Evolutionary conservation across 1,140 invertebrate genomes (phyloP).

Genomic region (Drusus annulatus): DNA sequence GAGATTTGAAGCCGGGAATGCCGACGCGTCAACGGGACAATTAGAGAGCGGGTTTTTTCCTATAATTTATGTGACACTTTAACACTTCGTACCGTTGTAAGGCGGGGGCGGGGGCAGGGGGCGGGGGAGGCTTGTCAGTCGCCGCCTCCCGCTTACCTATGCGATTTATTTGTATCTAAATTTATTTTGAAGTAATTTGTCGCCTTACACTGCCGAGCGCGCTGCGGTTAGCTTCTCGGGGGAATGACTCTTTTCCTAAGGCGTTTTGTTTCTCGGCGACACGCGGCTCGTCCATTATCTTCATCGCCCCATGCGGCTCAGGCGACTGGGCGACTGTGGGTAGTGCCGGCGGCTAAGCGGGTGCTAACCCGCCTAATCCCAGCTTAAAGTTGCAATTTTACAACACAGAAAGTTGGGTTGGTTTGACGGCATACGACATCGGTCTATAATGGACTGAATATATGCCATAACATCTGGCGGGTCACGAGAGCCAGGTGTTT

Average conservation of each 20-base stretch:
- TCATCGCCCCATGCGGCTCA: neutral
- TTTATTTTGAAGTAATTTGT: constrained; percentile 56
- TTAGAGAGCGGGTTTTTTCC: constrained; percentile 30
- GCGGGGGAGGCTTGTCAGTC: neutral
- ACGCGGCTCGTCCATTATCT: neutral
- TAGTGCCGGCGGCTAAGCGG: too few species aligned
- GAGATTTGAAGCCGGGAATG: constrained; percentile 73
- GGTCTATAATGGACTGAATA: too few species aligned
- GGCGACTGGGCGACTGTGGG: too few species aligned
- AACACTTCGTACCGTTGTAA: constrained; percentile 60
- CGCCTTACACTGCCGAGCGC: constrained; percentile 38
- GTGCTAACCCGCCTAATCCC: too few species aligned
- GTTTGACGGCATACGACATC: too few species aligned
- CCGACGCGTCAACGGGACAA: constrained; percentile 62
- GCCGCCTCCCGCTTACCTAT: constrained; percentile 61
- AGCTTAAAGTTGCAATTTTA: too few species aligned
- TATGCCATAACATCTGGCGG: too few species aligned
- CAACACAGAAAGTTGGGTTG: too few species aligned
- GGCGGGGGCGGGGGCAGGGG: constrained; percentile 2
- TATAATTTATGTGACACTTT: constrained; percentile 55
- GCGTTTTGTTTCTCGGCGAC: constrained; percentile 6
- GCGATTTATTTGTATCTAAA: constrained; percentile 57
- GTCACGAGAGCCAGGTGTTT: too few species aligned
- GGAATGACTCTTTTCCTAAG: constrained; percentile 6
- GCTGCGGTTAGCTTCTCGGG: neutral